A percentile compares a stretch with the other conserved stretches of the same genome.
phyloP scores from a whole-genome alignment of 1,140 invertebrate genomes.

The Telenomus remus region DNA sequence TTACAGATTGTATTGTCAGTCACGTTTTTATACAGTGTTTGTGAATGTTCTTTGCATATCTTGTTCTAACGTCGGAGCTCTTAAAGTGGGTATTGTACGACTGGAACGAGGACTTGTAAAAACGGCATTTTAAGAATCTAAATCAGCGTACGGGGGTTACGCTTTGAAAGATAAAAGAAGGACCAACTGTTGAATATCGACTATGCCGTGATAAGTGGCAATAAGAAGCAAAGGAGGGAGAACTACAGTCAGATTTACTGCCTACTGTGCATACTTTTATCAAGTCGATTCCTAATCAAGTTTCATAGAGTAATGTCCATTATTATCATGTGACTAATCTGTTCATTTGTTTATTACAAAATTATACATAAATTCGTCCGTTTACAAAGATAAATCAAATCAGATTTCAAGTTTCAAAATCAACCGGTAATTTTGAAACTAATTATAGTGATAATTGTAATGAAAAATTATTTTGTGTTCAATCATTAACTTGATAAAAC shows the following conservation, averaged over 20 bases:
- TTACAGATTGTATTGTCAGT: no score
- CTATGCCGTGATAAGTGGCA: slow-evolving; percentile 61
- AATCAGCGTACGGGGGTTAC: slow-evolving; percentile 55
- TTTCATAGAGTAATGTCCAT: not conserved
- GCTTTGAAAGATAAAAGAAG: slow-evolving; percentile 74
- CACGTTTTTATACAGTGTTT: not conserved
- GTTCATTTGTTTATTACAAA: no score
- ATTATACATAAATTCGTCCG: no score
- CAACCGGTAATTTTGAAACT: no score
- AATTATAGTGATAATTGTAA: no score
- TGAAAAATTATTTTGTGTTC: no score
- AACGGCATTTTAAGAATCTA: slow-evolving; percentile 62
- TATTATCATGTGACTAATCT: no score
- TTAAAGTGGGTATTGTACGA: slow-evolving; percentile 43
- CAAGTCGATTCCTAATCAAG: slow-evolving; percentile 6
- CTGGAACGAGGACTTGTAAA: slow-evolving; percentile 57
- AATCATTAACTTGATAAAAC: no score
- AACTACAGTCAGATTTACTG: slow-evolving; percentile 25
- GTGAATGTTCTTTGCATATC: slow-evolving; percentile 21
- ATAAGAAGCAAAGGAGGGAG: slow-evolving; percentile 39
- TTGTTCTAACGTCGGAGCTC: slow-evolving; percentile 5
- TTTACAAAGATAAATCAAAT: no score
- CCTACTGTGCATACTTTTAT: slow-evolving; percentile 8
- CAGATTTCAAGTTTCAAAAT: no score
- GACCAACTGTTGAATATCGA: slow-evolving; percentile 76